Conservation (phyloP, 2,888 invertebrate genomes). For the Geophilus truncorum region DNA sequence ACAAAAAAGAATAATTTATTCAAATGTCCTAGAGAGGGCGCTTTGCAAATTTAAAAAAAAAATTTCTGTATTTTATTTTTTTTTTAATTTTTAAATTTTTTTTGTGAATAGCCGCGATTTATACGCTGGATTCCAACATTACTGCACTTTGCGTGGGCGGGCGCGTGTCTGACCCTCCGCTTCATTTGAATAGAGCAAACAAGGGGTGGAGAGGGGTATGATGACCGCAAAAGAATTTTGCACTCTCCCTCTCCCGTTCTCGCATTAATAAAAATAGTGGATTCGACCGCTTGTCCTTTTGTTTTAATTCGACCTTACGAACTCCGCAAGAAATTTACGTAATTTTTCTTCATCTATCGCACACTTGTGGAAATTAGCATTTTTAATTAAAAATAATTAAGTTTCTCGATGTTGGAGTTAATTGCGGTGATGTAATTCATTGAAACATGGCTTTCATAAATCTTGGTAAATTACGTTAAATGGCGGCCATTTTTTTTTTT, state of each 20-base stretch:
- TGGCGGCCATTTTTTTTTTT: too few relatives aligned
- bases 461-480: too few relatives aligned
- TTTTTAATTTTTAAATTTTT: neutral
- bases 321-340: neutral
- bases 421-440: too few relatives aligned
- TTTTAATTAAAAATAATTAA: too few relatives aligned
- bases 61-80: neutral
- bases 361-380: too few relatives aligned
- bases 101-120: neutral
- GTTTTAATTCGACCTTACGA: neutral
- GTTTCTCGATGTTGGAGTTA: too few relatives aligned
- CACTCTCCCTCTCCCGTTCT: neutral
- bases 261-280: neutral
- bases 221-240: neutral
- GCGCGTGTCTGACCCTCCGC: neutral
- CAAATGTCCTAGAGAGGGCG: too few relatives aligned
- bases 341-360: too few relatives aligned
- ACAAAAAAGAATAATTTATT: too few relatives aligned
- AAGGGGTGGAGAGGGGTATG: neutral
- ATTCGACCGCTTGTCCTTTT: neutral
- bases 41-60: too few relatives aligned
- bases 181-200: neutral
- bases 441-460: too few relatives aligned
- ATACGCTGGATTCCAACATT: neutral
- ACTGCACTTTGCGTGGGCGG: neutral